Evolutionary conservation across 2,888 invertebrate species (phyloP).

Genomic region (Allacma fusca): DNA sequence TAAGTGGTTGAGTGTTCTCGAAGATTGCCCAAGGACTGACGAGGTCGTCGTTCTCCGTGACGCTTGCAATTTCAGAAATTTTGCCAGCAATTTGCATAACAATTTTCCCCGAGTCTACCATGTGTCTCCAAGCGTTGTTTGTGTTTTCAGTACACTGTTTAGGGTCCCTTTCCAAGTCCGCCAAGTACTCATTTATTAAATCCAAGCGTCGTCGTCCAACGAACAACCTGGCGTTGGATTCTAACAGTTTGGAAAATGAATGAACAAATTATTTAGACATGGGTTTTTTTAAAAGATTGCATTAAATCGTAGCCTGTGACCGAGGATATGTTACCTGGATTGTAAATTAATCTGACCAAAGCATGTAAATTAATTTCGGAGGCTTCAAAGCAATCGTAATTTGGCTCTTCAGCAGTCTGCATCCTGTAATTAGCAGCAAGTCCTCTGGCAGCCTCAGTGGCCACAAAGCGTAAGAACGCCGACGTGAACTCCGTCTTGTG

Average conservation of each 20-base stretch:
- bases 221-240: slow-evolving; percentile 60
- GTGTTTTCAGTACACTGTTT: slow-evolving; percentile 43
- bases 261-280: too few species aligned
- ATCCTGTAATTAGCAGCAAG: slow-evolving; percentile 58
- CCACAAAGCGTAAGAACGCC: slow-evolving; percentile 78
- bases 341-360: slow-evolving; percentile 57
- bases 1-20: slow-evolving; percentile 47
- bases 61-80: slow-evolving; percentile 46
- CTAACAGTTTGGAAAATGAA: too few species aligned
- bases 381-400: slow-evolving; percentile 60
- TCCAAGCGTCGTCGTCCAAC: slow-evolving; percentile 57
- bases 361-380: slow-evolving; percentile 60
- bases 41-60: slow-evolving; percentile 43
- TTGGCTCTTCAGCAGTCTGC: slow-evolving; percentile 57
- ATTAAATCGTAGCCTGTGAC: too few species aligned
- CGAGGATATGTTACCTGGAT: slow-evolving; percentile 13
- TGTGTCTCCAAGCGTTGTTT: slow-evolving; percentile 53
- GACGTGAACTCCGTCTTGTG: slow-evolving; percentile 75
- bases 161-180: slow-evolving; percentile 48
- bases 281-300: too few species aligned
- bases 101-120: slow-evolving; percentile 52
- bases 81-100: slow-evolving; percentile 57
- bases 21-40: slow-evolving; percentile 58
- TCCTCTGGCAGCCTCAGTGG: slow-evolving; percentile 69
- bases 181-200: slow-evolving; percentile 56